A percentile compares a stretch with the other conserved stretches of the same genome.
Conservation (phyloP, 2,113 vertebrate species). For the Muntiacus reevesi region DNA sequence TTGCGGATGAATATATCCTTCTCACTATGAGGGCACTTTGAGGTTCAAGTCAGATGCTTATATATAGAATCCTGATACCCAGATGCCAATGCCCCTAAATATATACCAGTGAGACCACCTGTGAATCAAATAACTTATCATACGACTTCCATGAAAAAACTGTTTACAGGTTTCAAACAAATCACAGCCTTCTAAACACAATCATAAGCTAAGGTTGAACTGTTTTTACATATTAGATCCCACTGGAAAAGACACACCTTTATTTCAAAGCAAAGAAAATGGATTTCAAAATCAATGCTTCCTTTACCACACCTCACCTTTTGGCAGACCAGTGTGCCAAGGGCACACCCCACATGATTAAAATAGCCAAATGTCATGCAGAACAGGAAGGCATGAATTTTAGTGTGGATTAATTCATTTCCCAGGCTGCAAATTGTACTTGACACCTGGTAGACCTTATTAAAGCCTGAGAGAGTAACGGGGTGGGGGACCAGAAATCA, state of each 20-base stretch:
- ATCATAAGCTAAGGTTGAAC: neutral
- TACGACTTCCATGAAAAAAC: neutral
- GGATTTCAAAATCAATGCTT: conserved; percentile 43
- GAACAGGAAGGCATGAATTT: neutral
- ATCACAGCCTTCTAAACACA: neutral
- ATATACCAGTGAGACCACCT: neutral
- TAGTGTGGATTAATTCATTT: neutral
- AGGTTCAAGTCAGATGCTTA: neutral
- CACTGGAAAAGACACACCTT: conserved; percentile 32
- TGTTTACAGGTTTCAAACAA: neutral
- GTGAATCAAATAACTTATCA: neutral
- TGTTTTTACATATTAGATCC: neutral
- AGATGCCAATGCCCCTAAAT: neutral
- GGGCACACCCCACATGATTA: neutral
- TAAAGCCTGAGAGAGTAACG: neutral
- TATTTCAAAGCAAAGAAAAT: conserved; percentile 44
- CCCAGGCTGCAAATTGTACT: neutral
- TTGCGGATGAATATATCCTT: neutral
- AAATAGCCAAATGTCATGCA: neutral
- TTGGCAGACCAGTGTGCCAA: neutral
- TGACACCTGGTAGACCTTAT: neutral
- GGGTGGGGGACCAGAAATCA: neutral
- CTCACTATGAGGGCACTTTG: neutral
- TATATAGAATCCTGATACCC: neutral
- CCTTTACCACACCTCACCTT: neutral